Percentiles rank a stretch among this genome's conserved stretches.
These are phyloP conservation scores for Chaetops frenatus DNA, from an alignment of 2,113 vertebrate genomes.

Conservation along the genomic window DNA sequence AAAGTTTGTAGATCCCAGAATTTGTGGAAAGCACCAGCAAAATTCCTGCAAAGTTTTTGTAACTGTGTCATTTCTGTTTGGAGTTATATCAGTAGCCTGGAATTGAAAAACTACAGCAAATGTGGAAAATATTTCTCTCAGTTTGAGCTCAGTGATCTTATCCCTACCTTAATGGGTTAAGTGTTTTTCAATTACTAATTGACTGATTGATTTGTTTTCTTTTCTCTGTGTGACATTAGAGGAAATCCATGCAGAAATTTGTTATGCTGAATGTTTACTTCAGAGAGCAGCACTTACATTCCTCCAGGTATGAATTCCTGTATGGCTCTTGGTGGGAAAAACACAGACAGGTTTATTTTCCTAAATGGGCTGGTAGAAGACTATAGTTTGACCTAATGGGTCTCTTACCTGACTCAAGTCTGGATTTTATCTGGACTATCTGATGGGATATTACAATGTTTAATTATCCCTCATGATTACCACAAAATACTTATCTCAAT, in stretches of 20 bases:
- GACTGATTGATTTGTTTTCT: not conserved
- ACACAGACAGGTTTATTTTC: not conserved
- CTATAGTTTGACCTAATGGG: not conserved
- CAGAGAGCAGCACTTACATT: conserved; percentile 97
- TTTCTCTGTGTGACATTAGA: conserved; percentile 63
- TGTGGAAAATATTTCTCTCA: not conserved
- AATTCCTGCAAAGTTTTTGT: not conserved
- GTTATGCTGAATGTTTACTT: conserved; percentile 95
- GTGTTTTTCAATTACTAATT: not conserved
- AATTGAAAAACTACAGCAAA: not conserved
- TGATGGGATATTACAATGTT: not conserved
- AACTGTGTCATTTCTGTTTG: not conserved
- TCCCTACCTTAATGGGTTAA: not conserved
- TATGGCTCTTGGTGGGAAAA: fast-evolving
- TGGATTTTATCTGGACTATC: not conserved
- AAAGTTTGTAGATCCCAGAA: not conserved
- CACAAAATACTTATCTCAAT: not conserved
- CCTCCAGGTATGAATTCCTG: conserved; percentile 81
- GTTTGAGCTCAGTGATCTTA: not conserved
- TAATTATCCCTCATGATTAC: not conserved
- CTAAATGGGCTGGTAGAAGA: not conserved
- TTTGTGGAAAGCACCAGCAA: not conserved
- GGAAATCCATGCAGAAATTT: conserved; percentile 96
- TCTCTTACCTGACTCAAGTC: not conserved
- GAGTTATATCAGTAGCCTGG: not conserved